Base-by-base conservation (phyloP, 2,888 invertebrate genomes). In the Leptopilina drosophilae region DNA sequence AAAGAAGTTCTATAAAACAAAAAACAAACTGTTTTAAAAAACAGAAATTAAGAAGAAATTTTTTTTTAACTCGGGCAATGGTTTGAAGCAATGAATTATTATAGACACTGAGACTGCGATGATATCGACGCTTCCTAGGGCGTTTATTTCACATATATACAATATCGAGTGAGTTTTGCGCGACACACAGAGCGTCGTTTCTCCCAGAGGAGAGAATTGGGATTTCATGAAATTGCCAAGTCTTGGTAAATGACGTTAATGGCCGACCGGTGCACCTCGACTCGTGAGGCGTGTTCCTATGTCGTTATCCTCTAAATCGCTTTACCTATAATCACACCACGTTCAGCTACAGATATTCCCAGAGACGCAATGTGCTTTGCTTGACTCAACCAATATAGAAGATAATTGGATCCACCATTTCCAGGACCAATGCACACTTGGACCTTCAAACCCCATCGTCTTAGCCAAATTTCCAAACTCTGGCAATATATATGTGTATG, bases 301-400 rank as follows among this genome's bases (percentile, higher is more conserved):
- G 69, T 69, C 69, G 69, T 69, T 69, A 69, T 69, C 69, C 69
- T 69, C 69, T 69, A 69, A 69, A 69, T 69, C 69, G 69, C 53
- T 69, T 69, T 56, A 69, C 69, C 69, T 53, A 69, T 69, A 69
- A 69, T 69, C 69, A 53, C 69, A 53, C 69, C 69, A 53, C 53
- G 69, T 69, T 53, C 69, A 69, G 53, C 69, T 69, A 69, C 69
- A 69, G 69, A 69, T 69, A 69, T 69, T 69, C 69, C 69, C 69
- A 26, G 26, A 53, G 69, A 69, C 49, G 69, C 69, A 69, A 69
- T 53, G 69, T 69, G 69, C 69, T 69, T 69, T 53, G 53, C 69
- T 69, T 69, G 53, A 69, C 53, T 69, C 53, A 69, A 69, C 69
- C 69, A 69, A 69, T 69, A 69, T 53, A 69, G 69, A 20, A 56